These are phyloP conservation scores for Galagoides demidoff DNA, from an alignment of 2,797 vertebrate species.

Conservation along the genomic window DNA sequence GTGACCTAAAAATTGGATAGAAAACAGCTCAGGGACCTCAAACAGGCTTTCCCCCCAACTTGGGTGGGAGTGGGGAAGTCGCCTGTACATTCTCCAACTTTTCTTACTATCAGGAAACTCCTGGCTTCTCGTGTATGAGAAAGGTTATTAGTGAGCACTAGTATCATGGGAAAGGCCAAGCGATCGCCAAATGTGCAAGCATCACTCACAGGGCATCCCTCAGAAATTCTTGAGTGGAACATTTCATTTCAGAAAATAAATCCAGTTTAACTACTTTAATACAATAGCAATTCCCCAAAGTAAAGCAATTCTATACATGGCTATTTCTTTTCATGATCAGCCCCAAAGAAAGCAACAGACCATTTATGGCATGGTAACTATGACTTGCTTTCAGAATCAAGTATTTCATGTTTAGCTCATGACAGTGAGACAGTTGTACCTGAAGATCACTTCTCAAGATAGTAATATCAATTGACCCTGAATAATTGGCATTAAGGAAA, in stretches of 20 bases:
- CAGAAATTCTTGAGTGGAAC: constrained; percentile 51
- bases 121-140: background rate
- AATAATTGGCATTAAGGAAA: constrained; percentile 55
- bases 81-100: background rate
- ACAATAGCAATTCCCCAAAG: constrained; percentile 52
- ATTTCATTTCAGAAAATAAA: constrained; percentile 66
- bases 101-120: background rate
- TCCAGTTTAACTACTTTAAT: constrained; percentile 55
- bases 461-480: constrained; percentile 71
- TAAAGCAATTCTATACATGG: constrained; percentile 26
- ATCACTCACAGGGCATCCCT: background rate
- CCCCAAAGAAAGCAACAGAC: constrained; percentile 23
- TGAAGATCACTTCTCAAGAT: constrained; percentile 70
- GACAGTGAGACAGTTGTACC: constrained; percentile 27
- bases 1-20: constrained; percentile 64
- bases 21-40: constrained; percentile 56
- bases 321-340: constrained; percentile 20
- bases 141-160: background rate
- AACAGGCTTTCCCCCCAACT: background rate
- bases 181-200: background rate
- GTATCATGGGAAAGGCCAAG: background rate
- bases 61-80: background rate
- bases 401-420: constrained; percentile 50
- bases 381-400: constrained; percentile 60
- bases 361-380: constrained; percentile 19